phyloP scores from a whole-genome alignment of 2,888 invertebrate species.

The Chelonus formosanus region DNA sequence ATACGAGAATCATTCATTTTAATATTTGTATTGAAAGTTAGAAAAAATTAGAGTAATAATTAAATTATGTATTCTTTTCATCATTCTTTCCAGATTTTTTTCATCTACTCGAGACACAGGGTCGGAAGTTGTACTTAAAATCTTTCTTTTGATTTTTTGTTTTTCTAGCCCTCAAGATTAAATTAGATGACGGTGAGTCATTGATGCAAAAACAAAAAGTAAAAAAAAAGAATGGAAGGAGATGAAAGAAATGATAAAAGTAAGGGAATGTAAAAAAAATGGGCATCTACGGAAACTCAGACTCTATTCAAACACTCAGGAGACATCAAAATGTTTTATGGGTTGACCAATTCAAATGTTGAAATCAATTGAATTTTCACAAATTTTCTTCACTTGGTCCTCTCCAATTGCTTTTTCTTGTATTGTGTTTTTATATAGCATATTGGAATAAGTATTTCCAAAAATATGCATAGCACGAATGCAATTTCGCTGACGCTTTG shows the following conservation, averaged over 20 bases:
- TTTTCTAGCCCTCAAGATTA: constrained; percentile 17
- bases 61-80: constrained; percentile 4
- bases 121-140: constrained; percentile 24
- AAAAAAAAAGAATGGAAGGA: constrained; percentile 12
- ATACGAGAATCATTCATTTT: too few relatives aligned
- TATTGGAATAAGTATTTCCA: not conserved
- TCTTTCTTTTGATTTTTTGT: constrained; percentile 9
- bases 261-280: not conserved
- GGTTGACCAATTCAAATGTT: not conserved
- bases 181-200: constrained; percentile 29
- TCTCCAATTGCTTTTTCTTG: not conserved
- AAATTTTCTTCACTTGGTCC: constrained; percentile 13
- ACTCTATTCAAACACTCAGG: constrained; percentile 7
- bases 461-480: constrained; percentile 21
- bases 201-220: constrained; percentile 11
- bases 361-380: constrained; percentile 18
- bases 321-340: constrained; percentile 11
- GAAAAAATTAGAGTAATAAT: not conserved
- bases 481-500: constrained; percentile 21
- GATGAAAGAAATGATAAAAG: not conserved
- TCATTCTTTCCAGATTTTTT: not conserved
- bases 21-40: too few relatives aligned
- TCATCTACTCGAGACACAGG: constrained; percentile 20
- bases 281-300: not conserved
- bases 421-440: not conserved